phyloP scores from a whole-genome alignment of 1,140 invertebrate genomes.

The Drosophila nigrodunni region DNA sequence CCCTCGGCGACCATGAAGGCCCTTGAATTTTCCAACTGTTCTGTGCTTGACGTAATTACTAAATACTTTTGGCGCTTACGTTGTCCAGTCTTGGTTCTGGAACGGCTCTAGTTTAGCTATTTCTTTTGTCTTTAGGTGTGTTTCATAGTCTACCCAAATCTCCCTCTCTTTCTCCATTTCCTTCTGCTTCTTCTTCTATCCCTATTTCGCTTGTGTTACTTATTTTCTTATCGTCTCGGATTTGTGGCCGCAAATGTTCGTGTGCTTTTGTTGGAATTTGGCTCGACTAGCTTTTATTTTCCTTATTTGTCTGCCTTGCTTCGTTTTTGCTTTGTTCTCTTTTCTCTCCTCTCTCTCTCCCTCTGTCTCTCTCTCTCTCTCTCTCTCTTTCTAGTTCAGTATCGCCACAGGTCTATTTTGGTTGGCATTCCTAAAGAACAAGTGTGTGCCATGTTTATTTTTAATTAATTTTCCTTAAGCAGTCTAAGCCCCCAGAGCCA shows the following conservation, averaged over 20 bases:
- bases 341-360: constrained; percentile 2
- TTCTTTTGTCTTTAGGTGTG: constrained; percentile 42
- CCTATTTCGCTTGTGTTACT: constrained; percentile 50
- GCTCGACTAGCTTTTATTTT: constrained; percentile 73
- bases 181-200: background rate
- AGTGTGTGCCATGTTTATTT: constrained; percentile 83
- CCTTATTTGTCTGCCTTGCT: constrained; percentile 75
- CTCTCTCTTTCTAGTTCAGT: background rate
- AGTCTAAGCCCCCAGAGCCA: constrained; percentile 68
- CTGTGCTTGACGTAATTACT: constrained; percentile 74
- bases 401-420: constrained; percentile 74
- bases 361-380: constrained; percentile 14
- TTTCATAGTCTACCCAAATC: background rate
- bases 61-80: constrained; percentile 73
- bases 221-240: constrained; percentile 82
- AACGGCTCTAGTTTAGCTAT: constrained; percentile 34
- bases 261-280: constrained; percentile 79
- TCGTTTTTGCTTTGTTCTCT: constrained; percentile 39
- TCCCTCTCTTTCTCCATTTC: constrained; percentile 6
- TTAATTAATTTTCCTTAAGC: constrained; percentile 83
- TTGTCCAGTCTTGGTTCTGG: constrained; percentile 42
- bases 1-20: background rate
- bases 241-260: constrained; percentile 81
- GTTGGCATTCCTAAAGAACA: constrained; percentile 75
- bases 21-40: constrained; percentile 12